phyloP scores from a whole-genome alignment of 2,113 vertebrate genomes.

The Phaetusa simplex region DNA sequence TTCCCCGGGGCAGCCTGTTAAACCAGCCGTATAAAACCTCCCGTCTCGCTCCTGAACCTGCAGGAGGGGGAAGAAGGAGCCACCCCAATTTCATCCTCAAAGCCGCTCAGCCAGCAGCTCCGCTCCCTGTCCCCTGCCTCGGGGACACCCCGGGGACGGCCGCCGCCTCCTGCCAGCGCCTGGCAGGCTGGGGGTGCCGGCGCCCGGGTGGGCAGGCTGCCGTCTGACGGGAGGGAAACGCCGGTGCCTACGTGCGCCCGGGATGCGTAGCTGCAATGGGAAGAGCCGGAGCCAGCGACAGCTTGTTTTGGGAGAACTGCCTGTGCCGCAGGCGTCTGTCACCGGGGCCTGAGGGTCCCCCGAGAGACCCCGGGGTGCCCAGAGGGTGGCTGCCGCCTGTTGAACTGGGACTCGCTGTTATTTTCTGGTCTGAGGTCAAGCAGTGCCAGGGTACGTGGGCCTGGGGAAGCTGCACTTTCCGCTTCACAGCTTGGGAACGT shows the following conservation, averaged over 20 bases:
- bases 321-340: background rate
- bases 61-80: background rate
- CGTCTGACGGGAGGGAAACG: background rate
- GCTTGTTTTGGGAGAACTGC: background rate
- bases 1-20: too few relatives aligned
- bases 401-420: background rate
- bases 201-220: background rate
- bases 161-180: background rate
- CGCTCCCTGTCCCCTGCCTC: background rate
- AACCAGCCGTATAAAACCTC: background rate
- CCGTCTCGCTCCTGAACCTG: background rate
- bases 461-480: background rate
- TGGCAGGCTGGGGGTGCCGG: rapidly evolving
- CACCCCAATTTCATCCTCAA: background rate
- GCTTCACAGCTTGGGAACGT: background rate
- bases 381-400: background rate
- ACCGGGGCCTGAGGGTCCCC: background rate
- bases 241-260: background rate
- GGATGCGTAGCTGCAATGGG: background rate
- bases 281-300: background rate
- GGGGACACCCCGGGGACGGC: background rate
- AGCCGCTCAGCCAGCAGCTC: background rate
- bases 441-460: background rate
- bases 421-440: background rate
- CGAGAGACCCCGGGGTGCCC: rapidly evolving